Base-by-base conservation (phyloP, 2,113 vertebrate species). In the Panthera tigris region DNA sequence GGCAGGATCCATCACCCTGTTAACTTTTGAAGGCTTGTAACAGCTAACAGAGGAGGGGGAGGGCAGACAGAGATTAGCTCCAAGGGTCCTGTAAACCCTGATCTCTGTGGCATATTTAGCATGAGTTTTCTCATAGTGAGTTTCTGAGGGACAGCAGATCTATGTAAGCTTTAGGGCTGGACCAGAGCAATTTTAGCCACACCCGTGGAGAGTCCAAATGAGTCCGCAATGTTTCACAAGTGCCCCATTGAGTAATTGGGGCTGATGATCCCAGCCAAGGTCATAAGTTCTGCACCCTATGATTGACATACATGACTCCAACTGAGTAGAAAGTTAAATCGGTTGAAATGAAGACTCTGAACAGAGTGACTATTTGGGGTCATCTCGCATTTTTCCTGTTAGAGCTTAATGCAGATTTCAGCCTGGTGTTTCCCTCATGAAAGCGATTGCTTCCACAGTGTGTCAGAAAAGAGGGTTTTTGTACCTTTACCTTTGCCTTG, bases 11-110 rank as follows among this genome's bases (percentile, higher is more conserved):
- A 98, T 98, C 97, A 98, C 94, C 98, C 89, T 61, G 79, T 98
- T 98, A 99, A 99, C 98, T 99, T 99, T 98, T 98, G 96, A 96
- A 97, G 18, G 48, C 97, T 98, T 88, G 85, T 33, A 87, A 95
- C 80, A 95, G 95, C 50, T 76, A 96, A 92, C 73, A 25, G 82
- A 97, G 95, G 94, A 92, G 74, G 95, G 98, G 98, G 95, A 96
- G 89, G 55, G 95, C 90, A 96, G 80, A 84, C 84, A 68, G 84
- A 96, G 96, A 97, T 97, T 95, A 98, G 76, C 95, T 98, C 90
- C 68, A 91, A 97, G 94, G 97, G 95, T 99, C 96, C 96, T 98
- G 98, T 92, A 74, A 97, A 97, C 96, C 97, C 95, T 98, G 98
- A 98, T 98, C 96, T 98, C 95, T 98, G 96, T 95, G 66, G 97